Evolutionary conservation across 2,113 vertebrate species (phyloP).

Genomic region (Ovibos moschatus): DNA sequence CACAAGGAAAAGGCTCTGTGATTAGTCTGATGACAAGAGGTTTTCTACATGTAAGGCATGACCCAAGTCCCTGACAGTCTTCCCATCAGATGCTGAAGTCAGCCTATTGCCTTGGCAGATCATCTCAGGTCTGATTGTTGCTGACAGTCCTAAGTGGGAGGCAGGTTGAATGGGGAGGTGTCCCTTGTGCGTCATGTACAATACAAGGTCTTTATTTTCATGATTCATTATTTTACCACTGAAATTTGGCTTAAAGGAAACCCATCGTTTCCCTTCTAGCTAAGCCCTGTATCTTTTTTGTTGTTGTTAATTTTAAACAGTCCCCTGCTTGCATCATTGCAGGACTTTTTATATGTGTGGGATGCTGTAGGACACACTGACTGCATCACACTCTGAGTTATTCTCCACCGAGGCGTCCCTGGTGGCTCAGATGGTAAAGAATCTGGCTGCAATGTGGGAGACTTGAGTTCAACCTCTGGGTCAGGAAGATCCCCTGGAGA

Average conservation of each 20-base stretch:
- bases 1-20: conserved; percentile 22
- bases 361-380: not conserved
- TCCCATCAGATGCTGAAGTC: not conserved
- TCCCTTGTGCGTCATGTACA: not conserved
- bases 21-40: conserved; percentile 9
- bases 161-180: not conserved
- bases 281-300: not conserved
- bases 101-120: not conserved
- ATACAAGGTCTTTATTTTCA: not conserved
- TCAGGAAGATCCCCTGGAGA: not conserved
- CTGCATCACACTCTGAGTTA: not conserved
- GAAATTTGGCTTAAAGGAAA: not conserved
- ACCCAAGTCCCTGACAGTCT: not conserved
- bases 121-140: not conserved
- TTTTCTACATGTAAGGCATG: conserved; percentile 6
- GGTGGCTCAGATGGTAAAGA: not conserved
- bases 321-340: not conserved
- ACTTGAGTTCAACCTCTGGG: not conserved
- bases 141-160: not conserved
- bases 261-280: not conserved
- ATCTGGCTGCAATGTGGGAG: not conserved
- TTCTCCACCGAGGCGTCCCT: not conserved
- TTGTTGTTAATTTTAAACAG: not conserved
- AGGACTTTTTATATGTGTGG: not conserved
- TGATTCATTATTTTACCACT: not conserved